Evolutionary conservation across 2,888 invertebrate species (phyloP), one percentile per base, ranked within the genome.

Genomic region (Cyclophora punctaria): DNA sequence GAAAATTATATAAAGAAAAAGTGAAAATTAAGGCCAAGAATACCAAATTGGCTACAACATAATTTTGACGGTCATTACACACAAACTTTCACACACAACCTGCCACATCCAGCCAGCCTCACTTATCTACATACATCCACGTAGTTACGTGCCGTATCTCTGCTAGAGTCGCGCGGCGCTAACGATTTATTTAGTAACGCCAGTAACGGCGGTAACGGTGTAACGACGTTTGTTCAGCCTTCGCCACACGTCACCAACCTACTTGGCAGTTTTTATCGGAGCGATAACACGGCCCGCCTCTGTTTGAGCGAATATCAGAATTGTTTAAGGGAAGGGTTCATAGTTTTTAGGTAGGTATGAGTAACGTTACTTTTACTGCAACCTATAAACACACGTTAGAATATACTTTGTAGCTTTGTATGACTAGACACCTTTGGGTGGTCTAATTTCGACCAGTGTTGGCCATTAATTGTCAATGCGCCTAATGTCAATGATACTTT

Each of bases 151-250:
- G 86, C 86, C 80, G 71, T 87, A 87, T 87, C 85, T 78, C 77
- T 73, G 60, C 60, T 57, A 54, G 60, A 71, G 75, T 79, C 80
- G 78, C 83, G 79, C 83, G 76, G 76, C 73, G 73, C 78, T 83
- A 80, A 84, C 85, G 84, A 85, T 86, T 87, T 87, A 86, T 86
- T 85, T 83, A 85, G 83, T 71, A 70, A 77, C 73, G 69, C 71
- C 65, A 82, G 83, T 71, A 69, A 77, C 73, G 69, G 71, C 65
- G 82, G 83, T 71, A 69, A 77, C 74, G 70, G 68, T 66, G 74
- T 83, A 83, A 87, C 85, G 83, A 80, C 85, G 85, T 87, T 87
- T 86, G 81, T 71, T 68, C 80, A 80, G 69, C 76, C 71, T 63
- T 57, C 71, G 71, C 70, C 75, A 80, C 83, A 81, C 81, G 76